Conservation (phyloP, 2,888 invertebrate genomes). For the Tenthredo scrophulariae region DNA sequence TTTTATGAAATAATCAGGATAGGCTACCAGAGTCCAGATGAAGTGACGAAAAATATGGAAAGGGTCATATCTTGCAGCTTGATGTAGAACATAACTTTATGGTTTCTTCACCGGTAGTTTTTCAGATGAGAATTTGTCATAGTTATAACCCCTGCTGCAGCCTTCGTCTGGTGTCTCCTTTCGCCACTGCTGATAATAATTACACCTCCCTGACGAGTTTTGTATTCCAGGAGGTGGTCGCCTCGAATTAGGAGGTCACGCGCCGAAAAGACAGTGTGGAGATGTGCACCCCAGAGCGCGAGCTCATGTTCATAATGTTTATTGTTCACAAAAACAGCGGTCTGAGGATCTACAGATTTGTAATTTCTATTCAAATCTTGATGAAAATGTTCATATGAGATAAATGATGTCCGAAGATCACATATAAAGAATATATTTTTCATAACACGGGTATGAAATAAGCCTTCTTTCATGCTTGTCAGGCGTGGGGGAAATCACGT, state of each 20-base stretch:
- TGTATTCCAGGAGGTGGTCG: conserved; percentile 20
- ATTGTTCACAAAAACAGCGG: background rate
- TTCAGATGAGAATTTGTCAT: conserved; percentile 1
- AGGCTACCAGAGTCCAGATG: background rate
- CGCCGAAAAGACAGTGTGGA: background rate
- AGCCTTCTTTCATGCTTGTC: no score
- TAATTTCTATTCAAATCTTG: background rate
- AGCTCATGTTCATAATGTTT: background rate
- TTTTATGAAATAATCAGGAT: background rate
- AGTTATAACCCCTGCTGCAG: background rate
- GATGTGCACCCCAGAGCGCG: background rate
- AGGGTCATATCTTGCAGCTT: background rate
- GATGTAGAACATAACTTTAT: background rate
- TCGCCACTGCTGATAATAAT: conserved; percentile 6
- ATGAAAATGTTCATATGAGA: background rate
- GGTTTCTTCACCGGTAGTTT: background rate
- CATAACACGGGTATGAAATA: no score
- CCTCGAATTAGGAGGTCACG: conserved; percentile 17
- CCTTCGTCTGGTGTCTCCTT: background rate
- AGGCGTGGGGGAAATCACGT: no score
- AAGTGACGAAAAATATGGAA: background rate
- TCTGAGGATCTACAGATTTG: no score
- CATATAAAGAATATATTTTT: no score
- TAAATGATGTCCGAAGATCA: background rate
- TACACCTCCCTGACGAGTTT: conserved; percentile 17